A percentile compares a stretch with the other conserved stretches of the same genome.
Conservation (phyloP, 2,888 invertebrate genomes). For the Trimorus sp. region DNA sequence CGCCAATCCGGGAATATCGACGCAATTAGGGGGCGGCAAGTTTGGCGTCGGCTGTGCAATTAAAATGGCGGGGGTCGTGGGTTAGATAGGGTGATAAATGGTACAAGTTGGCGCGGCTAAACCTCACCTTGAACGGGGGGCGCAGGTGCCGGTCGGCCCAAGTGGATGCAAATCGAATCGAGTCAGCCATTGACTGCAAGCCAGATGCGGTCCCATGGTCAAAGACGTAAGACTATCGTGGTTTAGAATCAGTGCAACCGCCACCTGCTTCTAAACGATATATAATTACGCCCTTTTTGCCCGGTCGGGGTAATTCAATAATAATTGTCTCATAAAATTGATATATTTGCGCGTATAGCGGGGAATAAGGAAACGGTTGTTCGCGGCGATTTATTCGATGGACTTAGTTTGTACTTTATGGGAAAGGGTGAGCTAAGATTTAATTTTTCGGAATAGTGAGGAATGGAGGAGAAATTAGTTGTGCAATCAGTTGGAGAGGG, state of each 20-base stretch:
- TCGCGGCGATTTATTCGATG: too few relatives aligned
- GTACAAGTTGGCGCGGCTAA: slow-evolving; percentile 40
- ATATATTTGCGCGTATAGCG: slow-evolving; percentile 18
- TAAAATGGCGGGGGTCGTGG: slow-evolving; percentile 25
- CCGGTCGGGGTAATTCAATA: slow-evolving; percentile 18
- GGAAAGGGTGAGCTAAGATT: too few relatives aligned
- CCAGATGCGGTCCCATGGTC: slow-evolving; percentile 61
- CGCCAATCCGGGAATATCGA: too few relatives aligned
- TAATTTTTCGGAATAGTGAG: too few relatives aligned
- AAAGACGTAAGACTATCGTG: slow-evolving; percentile 55
- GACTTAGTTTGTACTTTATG: too few relatives aligned
- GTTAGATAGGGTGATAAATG: slow-evolving; percentile 50
- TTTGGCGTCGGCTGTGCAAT: slow-evolving; percentile 11
- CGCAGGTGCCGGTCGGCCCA: slow-evolving; percentile 54
- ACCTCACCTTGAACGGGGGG: slow-evolving; percentile 47
- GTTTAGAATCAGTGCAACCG: slow-evolving; percentile 44
- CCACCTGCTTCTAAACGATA: slow-evolving; percentile 50
- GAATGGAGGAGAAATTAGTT: too few relatives aligned
- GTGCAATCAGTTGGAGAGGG: too few relatives aligned
- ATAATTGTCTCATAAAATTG: slow-evolving; percentile 20
- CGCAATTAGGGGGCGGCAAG: slow-evolving; percentile 2
- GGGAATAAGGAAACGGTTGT: too few relatives aligned
- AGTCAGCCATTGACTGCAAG: slow-evolving; percentile 59
- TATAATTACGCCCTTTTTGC: slow-evolving; percentile 38
- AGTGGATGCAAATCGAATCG: slow-evolving; percentile 63